phyloP scores from a whole-genome alignment of 2,797 vertebrate genomes.

The Botia kubotai region DNA sequence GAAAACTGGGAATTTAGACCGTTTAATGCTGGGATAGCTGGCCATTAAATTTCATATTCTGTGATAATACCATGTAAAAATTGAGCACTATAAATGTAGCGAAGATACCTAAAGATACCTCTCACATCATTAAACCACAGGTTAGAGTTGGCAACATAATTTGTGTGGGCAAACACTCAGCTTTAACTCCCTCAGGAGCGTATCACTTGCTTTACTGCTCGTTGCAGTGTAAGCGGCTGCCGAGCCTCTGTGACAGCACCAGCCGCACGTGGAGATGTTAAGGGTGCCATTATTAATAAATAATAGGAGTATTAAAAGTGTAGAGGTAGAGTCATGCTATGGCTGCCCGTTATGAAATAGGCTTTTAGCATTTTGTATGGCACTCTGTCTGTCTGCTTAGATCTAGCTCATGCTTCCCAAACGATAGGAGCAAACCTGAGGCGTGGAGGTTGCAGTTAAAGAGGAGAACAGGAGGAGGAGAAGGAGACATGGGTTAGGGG shows the following conservation, averaged over 20 bases:
- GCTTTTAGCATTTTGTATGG: slow-evolving; percentile 71
- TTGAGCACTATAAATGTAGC: not conserved
- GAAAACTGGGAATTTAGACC: no score
- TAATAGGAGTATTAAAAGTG: slow-evolving; percentile 71
- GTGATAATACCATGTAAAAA: slow-evolving; percentile 3
- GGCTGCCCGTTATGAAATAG: slow-evolving; percentile 57
- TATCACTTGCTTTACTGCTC: not conserved
- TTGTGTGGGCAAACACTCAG: not conserved
- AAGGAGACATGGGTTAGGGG: slow-evolving; percentile 46
- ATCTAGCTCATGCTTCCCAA: slow-evolving; percentile 71
- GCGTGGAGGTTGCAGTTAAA: slow-evolving; percentile 39
- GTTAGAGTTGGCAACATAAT: not conserved
- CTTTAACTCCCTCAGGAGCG: slow-evolving; percentile 3
- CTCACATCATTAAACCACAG: not conserved
- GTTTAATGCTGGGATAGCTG: not conserved
- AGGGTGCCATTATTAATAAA: slow-evolving; percentile 68
- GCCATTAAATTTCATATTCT: not conserved
- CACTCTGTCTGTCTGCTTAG: slow-evolving; percentile 69
- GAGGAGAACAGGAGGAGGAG: slow-evolving; percentile 32
- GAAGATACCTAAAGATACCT: not conserved
- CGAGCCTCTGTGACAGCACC: not conserved
- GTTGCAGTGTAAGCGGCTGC: not conserved
- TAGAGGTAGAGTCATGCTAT: slow-evolving; percentile 54
- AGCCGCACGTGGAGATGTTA: slow-evolving; percentile 2
- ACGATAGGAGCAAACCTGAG: slow-evolving; percentile 45